Evolutionary conservation across 2,113 vertebrate genomes (phyloP).

Genomic region (Odontophorus gujanensis): DNA sequence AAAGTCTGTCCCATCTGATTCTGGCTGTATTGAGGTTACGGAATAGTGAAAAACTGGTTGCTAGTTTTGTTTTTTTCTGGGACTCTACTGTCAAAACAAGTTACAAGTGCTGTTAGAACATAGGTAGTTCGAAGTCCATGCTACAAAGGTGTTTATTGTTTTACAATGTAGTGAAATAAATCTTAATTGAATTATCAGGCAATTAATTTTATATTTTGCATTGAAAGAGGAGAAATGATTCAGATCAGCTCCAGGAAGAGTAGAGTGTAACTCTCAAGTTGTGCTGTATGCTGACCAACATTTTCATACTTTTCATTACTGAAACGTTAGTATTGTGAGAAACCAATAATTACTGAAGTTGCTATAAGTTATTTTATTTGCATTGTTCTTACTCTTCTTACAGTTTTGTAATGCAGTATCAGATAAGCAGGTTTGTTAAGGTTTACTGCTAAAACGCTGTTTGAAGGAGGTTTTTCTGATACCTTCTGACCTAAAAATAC

Average conservation of each 20-base stretch:
- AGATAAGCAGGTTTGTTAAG: background rate
- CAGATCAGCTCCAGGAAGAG: background rate
- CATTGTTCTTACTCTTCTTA: background rate
- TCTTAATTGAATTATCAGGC: background rate
- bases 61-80: background rate
- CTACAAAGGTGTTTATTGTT: background rate
- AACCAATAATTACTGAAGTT: background rate
- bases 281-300: background rate
- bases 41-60: background rate
- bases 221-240: background rate
- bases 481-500: background rate
- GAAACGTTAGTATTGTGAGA: background rate
- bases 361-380: background rate
- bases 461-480: background rate
- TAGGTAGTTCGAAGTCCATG: background rate
- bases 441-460: background rate
- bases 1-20: background rate
- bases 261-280: background rate
- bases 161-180: background rate
- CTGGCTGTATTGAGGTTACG: background rate
- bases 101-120: background rate
- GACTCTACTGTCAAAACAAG: background rate
- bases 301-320: background rate
- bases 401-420: background rate
- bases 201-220: background rate